Base-by-base conservation (phyloP, 2,888 invertebrate genomes). In the Camptogramma bilineatum region DNA sequence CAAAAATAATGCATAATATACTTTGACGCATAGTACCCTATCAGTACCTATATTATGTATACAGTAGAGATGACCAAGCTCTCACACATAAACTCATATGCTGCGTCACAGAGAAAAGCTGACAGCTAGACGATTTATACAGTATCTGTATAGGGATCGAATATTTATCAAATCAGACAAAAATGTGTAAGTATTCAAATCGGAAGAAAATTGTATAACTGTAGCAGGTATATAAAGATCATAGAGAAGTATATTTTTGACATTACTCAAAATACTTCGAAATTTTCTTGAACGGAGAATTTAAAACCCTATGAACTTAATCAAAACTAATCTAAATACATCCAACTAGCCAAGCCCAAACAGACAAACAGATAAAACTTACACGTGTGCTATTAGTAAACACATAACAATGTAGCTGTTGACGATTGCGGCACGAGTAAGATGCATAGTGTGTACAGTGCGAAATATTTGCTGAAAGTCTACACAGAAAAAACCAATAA, bases 311-410 rank as follows among this genome's bases (percentile, higher is more conserved):
- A 16, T 47, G n/a, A 50, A 4, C 18, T 39, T 48, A 54, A 48
- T 50, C 24, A 17, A 34, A 52, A 50, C 39, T 21, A 18, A 61
- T 48, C 50, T 10, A 28, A 52, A 9, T 42, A 44, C 7, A 61
- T 53, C 34, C 64, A 62, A 62, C 60, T 62, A 55, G 62, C 57
- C 46, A 67, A 61, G 59, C 66, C 64, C 3, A 61, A 62, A 54
- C 48, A 53, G 71, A 71, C 67, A 72, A 71, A 75, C 68, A 78
- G 75, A 79, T 78, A 77, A 77, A 74, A 70, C 53, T 62, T 59
- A 75, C 83, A 82, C 83, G 83, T 83, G 83, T 80, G 80, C 68
- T 71, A 59, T 68, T 68, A 70, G 71, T 71, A 74, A 73, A 73
- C 71, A 75, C 72, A 52, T 69, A 71, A 72, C 68, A 77, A 75